phyloP scores from a whole-genome alignment of 2,113 vertebrate genomes.

The Mellivora capensis region DNA sequence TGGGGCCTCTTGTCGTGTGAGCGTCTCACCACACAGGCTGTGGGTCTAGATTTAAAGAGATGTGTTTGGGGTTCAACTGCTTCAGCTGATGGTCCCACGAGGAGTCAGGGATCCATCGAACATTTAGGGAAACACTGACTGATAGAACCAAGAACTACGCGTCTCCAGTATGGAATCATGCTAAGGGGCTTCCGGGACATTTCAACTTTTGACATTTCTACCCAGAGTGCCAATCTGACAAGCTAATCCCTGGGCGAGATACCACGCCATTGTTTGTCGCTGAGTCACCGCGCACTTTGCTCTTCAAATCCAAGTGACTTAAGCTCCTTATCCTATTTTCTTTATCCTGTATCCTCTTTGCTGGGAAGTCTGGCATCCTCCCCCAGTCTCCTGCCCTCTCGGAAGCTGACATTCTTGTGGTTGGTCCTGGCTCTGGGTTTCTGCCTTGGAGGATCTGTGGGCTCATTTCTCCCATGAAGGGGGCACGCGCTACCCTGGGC shows the following conservation, averaged over 20 bases:
- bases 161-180: neutral
- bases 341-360: neutral
- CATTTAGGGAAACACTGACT: neutral
- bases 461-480: neutral
- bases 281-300: neutral
- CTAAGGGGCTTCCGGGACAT: neutral
- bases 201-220: neutral
- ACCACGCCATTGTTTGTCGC: neutral
- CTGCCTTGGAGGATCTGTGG: neutral
- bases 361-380: neutral
- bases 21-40: neutral
- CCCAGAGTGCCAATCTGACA: neutral
- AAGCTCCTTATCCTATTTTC: neutral
- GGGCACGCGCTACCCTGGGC: fast-evolving
- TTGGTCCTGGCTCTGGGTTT: neutral
- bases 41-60: neutral
- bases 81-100: neutral
- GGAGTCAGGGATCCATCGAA: neutral
- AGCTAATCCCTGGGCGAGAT: neutral
- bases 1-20: neutral
- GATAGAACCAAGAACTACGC: neutral
- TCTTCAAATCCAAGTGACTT: neutral
- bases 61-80: neutral
- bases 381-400: neutral
- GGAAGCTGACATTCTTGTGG: neutral